A percentile compares a stretch with the other conserved stretches of the same genome.
These are phyloP conservation scores for Synanthedon tipuliformis DNA, from an alignment of 2,888 invertebrate species.

Conservation along the genomic window DNA sequence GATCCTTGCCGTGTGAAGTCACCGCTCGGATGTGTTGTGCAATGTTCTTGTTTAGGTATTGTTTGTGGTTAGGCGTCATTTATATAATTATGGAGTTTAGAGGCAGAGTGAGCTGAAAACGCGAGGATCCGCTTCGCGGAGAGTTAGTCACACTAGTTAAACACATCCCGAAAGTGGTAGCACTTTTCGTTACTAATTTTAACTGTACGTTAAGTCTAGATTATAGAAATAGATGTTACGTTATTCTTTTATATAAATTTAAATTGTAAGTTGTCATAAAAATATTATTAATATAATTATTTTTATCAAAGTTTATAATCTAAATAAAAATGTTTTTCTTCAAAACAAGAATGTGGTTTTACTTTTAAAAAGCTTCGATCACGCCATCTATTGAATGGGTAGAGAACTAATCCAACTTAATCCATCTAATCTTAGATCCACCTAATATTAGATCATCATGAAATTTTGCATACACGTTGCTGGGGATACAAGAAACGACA, in stretches of 20 bases:
- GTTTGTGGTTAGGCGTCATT: background rate
- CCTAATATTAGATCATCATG: too few relatives aligned
- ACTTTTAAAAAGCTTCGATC: background rate
- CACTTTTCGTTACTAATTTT: slow-evolving; percentile 62
- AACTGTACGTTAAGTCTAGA: slow-evolving; percentile 61
- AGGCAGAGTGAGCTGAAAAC: slow-evolving; percentile 1
- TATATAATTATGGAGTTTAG: slow-evolving; percentile 14
- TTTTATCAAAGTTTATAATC: slow-evolving; percentile 73
- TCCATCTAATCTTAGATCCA: too few relatives aligned
- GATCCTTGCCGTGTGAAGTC: slow-evolving; percentile 22
- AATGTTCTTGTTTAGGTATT: slow-evolving; percentile 27
- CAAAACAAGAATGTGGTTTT: slow-evolving; percentile 35
- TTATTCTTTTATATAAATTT: slow-evolving; percentile 69
- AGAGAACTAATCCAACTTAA: too few relatives aligned
- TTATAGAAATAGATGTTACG: slow-evolving; percentile 63
- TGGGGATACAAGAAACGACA: too few relatives aligned
- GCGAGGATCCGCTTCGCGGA: slow-evolving; percentile 20
- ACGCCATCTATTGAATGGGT: too few relatives aligned
- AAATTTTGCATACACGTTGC: too few relatives aligned
- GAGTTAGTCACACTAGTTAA: slow-evolving; percentile 64
- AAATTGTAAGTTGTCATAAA: slow-evolving; percentile 68
- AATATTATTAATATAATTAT: slow-evolving; percentile 72
- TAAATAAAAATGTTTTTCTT: slow-evolving; percentile 72
- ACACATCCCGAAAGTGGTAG: slow-evolving; percentile 63
- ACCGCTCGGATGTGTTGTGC: slow-evolving; percentile 31